Evolutionary conservation across 2,113 vertebrate genomes (phyloP).

Genomic region (Galbula dea): DNA sequence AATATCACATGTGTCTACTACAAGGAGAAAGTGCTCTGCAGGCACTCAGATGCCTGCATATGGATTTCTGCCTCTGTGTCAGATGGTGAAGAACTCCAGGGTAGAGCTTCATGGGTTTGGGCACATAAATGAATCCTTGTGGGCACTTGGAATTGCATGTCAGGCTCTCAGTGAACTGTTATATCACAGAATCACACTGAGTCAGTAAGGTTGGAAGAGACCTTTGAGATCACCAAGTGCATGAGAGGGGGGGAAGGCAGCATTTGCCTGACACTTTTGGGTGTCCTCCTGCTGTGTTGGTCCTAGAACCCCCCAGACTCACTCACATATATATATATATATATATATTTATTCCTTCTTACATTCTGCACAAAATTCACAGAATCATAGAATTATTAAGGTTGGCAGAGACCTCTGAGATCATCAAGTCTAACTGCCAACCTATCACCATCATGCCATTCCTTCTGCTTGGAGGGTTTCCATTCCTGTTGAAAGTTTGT

Average conservation of each 20-base stretch:
- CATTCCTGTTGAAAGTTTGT: not conserved
- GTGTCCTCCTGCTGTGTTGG: not conserved
- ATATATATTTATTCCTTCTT: no score
- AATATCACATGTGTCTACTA: not conserved
- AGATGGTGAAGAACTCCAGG: not conserved
- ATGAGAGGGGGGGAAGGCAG: not conserved
- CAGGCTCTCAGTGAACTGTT: slow-evolving; percentile 16
- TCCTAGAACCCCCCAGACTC: not conserved
- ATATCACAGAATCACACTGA: no score
- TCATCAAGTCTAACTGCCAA: no score
- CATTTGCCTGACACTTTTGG: not conserved
- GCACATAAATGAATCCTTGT: not conserved
- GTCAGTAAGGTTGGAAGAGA: no score
- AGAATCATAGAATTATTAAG: no score
- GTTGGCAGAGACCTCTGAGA: no score
- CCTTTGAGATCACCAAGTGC: no score
- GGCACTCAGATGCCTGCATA: not conserved
- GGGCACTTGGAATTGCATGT: slow-evolving; percentile 1
- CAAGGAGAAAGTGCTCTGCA: not conserved
- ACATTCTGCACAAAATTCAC: no score
- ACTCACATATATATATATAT: no score
- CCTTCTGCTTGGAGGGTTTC: slow-evolving; percentile 63
- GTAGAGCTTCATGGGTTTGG: not conserved
- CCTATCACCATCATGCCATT: no score
- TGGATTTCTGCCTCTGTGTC: not conserved